Percentiles rank a stretch among this genome's conserved stretches.
These are phyloP conservation scores for Noctua pronuba DNA, from an alignment of 2,888 invertebrate genomes.

Conservation along the genomic window DNA sequence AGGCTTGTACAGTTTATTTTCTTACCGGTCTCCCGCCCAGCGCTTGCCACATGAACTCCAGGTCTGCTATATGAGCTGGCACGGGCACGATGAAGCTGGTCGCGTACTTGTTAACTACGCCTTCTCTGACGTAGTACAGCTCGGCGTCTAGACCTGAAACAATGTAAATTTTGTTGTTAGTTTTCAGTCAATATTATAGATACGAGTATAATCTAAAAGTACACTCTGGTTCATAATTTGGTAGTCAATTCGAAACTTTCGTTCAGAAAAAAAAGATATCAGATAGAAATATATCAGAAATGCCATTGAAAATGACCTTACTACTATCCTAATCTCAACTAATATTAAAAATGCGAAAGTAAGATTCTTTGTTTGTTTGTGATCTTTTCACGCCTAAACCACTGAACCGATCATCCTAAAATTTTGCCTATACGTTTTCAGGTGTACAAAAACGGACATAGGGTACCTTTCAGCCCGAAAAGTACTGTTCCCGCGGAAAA, in stretches of 20 bases:
- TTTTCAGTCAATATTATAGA: background rate
- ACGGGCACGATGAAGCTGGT: slow-evolving; percentile 96
- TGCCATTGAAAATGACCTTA: background rate
- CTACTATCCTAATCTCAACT: too few species aligned
- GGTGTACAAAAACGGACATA: too few species aligned
- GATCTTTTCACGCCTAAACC: too few species aligned
- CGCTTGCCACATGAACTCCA: slow-evolving; percentile 97
- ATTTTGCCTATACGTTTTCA: too few species aligned
- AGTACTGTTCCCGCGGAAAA: too few species aligned
- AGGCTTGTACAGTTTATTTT: too few species aligned
- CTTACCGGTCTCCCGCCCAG: slow-evolving; percentile 93
- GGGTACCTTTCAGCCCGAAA: too few species aligned
- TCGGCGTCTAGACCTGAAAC: slow-evolving; percentile 93
- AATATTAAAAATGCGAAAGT: too few species aligned
- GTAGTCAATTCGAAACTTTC: background rate
- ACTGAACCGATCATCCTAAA: too few species aligned
- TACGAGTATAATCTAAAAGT: background rate
- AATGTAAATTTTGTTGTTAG: slow-evolving; percentile 57
- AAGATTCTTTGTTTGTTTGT: too few species aligned
- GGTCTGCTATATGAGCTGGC: slow-evolving; percentile 94
- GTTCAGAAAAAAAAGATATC: background rate
- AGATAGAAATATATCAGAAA: background rate
- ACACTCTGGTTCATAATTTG: background rate
- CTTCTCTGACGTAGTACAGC: slow-evolving; percentile 95
- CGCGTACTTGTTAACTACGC: slow-evolving; percentile 96